These are phyloP conservation scores for Hyaena hyaena DNA, from an alignment of 2,113 vertebrate genomes.

Conservation along the genomic window DNA sequence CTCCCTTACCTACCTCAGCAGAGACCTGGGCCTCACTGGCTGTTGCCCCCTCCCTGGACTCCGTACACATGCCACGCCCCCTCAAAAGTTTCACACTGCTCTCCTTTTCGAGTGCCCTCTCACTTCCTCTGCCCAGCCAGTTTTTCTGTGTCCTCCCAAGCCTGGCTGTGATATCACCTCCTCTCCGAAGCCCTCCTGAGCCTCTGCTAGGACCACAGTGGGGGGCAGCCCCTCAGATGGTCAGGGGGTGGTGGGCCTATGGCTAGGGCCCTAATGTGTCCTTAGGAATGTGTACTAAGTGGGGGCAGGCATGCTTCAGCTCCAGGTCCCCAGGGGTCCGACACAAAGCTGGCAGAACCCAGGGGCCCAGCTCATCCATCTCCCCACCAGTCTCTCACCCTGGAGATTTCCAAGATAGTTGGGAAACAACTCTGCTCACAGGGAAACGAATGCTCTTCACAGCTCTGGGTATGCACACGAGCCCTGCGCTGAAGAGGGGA, in stretches of 20 bases:
- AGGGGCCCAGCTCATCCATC: background rate
- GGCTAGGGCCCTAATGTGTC: background rate
- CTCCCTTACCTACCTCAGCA: background rate
- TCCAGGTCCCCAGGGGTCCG: background rate
- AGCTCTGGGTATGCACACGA: background rate
- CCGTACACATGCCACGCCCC: background rate
- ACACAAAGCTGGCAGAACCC: background rate
- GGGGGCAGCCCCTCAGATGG: background rate
- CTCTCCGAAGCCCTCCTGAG: background rate
- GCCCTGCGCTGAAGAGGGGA: background rate
- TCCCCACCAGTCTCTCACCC: background rate
- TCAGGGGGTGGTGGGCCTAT: background rate
- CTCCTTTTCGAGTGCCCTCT: background rate
- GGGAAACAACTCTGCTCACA: background rate
- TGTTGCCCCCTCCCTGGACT: background rate
- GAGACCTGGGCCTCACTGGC: background rate
- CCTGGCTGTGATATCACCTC: background rate
- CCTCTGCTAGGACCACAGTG: background rate
- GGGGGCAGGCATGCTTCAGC: background rate
- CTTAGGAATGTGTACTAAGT: no score
- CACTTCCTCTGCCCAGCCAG: background rate
- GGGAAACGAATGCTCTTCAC: background rate
- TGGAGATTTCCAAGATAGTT: background rate
- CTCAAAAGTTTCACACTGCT: background rate
- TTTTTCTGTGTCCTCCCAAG: background rate